A percentile compares a stretch with the other conserved stretches of the same genome.
These are phyloP conservation scores for Julus scandinavius DNA, from an alignment of 2,888 invertebrate genomes.

Conservation along the genomic window DNA sequence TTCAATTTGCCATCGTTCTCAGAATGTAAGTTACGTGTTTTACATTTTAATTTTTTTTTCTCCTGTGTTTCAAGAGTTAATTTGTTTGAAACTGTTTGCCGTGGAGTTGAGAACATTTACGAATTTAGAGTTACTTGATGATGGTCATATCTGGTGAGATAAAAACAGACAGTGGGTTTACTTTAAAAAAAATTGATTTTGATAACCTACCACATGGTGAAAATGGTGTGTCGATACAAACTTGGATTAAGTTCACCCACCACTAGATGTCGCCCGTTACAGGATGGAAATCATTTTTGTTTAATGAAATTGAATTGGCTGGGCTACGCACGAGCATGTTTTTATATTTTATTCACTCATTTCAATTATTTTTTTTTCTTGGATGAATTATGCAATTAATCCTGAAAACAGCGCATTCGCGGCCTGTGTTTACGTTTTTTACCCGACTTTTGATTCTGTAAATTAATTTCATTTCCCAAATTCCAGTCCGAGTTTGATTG, in stretches of 20 bases:
- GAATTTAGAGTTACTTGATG: background rate
- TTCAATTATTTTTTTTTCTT: background rate
- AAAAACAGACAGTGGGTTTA: background rate
- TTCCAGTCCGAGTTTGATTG: constrained; percentile 25
- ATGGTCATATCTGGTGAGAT: background rate
- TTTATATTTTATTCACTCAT: background rate
- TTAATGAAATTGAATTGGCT: background rate
- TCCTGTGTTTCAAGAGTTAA: background rate
- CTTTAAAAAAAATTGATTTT: background rate
- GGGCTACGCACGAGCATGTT: background rate
- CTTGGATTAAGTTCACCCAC: too few species aligned
- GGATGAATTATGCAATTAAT: constrained; percentile 13
- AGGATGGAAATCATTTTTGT: background rate
- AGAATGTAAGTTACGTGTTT: constrained; percentile 38
- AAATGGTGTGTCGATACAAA: too few species aligned
- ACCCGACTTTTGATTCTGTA: background rate
- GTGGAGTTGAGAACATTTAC: background rate
- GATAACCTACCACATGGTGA: too few species aligned
- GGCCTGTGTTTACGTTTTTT: background rate
- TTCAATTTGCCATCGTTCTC: constrained; percentile 43
- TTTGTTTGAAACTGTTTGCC: constrained; percentile 2
- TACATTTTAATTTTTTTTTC: background rate
- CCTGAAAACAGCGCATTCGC: background rate
- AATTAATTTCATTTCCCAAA: constrained; percentile 22
- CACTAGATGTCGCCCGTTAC: background rate